Evolutionary conservation across 2,797 vertebrate species (phyloP).

Genomic region (Monodelphis domestica): DNA sequence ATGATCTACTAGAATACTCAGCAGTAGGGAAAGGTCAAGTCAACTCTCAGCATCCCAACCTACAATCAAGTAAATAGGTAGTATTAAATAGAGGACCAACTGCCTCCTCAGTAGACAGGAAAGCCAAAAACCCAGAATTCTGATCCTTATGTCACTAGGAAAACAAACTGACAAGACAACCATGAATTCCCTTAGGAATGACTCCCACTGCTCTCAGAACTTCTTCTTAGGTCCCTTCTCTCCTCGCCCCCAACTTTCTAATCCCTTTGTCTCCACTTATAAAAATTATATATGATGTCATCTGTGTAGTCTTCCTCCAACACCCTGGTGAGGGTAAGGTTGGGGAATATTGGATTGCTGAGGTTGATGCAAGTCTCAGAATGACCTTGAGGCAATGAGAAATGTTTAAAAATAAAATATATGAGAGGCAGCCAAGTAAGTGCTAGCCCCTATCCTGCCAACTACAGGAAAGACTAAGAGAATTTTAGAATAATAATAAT

Average conservation of each 20-base stretch:
- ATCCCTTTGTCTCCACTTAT: not conserved
- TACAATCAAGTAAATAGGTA: conserved; percentile 1
- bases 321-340: not conserved
- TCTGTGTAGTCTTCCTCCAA: conserved; percentile 44
- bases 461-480: conserved; percentile 28
- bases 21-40: conserved; percentile 8
- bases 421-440: conserved; percentile 49
- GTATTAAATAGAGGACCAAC: not conserved
- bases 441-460: conserved; percentile 2
- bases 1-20: conserved; percentile 13
- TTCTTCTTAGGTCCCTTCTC: not conserved
- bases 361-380: conserved; percentile 14
- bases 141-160: not conserved
- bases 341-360: conserved; percentile 40
- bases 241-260: not conserved
- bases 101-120: not conserved
- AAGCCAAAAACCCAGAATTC: not conserved
- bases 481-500: conserved; percentile 10
- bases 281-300: not conserved
- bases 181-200: not conserved
- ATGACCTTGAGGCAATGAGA: conserved; percentile 51
- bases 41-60: conserved; percentile 26
- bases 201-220: conserved; percentile 17
- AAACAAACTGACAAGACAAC: not conserved
- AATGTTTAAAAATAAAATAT: conserved; percentile 31